Evolutionary conservation across 2,888 invertebrate species (phyloP).

Genomic region (Mythimna loreyi): DNA sequence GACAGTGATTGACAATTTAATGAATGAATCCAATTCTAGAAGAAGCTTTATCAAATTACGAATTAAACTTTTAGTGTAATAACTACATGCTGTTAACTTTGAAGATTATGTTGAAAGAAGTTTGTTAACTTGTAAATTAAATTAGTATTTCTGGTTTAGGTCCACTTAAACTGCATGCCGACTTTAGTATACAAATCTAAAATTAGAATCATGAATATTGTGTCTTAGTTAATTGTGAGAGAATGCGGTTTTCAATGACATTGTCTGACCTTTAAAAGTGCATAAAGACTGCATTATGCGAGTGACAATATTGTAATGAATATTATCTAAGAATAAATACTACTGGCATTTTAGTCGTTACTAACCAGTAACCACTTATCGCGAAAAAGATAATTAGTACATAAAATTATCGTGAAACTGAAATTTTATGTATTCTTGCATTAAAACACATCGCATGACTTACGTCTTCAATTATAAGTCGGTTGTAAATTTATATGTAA

Average conservation of each 20-base stretch:
- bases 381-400: not conserved
- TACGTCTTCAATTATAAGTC: too few species aligned
- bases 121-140: constrained; percentile 30
- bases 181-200: constrained; percentile 15
- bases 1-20: constrained; percentile 46
- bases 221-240: constrained; percentile 28
- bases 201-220: constrained; percentile 15
- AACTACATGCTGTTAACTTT: constrained; percentile 64
- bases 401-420: not conserved
- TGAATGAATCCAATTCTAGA: constrained; percentile 59
- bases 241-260: constrained; percentile 19
- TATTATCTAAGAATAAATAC: constrained; percentile 22
- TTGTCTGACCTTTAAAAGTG: constrained; percentile 35
- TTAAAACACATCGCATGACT: not conserved
- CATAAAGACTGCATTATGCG: constrained; percentile 27
- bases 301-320: constrained; percentile 10
- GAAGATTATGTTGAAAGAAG: constrained; percentile 9
- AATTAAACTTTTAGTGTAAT: constrained; percentile 35
- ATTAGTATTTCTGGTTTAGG: constrained; percentile 18
- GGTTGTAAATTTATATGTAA: not conserved
- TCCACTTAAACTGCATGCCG: constrained; percentile 49
- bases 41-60: constrained; percentile 49
- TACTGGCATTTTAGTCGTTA: not conserved
- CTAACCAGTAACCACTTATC: too few species aligned
- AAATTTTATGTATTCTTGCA: not conserved